These are phyloP conservation scores for Xanthia togata DNA, from an alignment of 2,888 invertebrate genomes.

Conservation along the genomic window DNA sequence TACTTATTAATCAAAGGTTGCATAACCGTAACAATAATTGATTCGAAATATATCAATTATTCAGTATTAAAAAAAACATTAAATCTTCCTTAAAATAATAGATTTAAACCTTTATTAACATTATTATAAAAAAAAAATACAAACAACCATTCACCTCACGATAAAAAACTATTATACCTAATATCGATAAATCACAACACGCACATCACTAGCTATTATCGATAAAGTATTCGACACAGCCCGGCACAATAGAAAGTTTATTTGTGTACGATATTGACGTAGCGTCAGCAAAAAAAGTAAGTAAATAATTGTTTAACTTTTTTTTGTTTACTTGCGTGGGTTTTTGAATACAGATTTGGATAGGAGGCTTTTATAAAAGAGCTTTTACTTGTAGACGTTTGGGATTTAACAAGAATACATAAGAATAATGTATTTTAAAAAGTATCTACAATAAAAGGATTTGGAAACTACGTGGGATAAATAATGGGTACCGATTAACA, in stretches of 20 bases:
- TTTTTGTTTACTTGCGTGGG: constrained; percentile 62
- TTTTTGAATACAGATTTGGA: constrained; percentile 37
- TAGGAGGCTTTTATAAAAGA: constrained; percentile 18
- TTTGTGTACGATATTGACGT: constrained; percentile 75
- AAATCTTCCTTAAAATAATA: neutral
- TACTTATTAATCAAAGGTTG: neutral
- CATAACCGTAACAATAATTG: neutral
- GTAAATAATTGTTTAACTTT: constrained; percentile 64
- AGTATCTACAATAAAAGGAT: neutral
- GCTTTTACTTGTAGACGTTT: constrained; percentile 5
- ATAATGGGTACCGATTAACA: neutral
- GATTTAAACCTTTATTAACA: constrained; percentile 4
- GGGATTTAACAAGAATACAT: neutral
- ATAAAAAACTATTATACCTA: constrained; percentile 35
- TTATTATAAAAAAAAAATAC: constrained; percentile 3
- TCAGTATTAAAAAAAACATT: neutral
- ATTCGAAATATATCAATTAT: neutral
- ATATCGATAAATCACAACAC: constrained; percentile 53
- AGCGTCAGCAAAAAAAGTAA: constrained; percentile 76
- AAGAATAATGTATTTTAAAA: neutral
- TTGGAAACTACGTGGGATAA: neutral
- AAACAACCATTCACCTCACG: neutral
- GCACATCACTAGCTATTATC: constrained; percentile 80
- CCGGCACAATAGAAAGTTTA: constrained; percentile 89
- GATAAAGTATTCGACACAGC: constrained; percentile 86